Conservation (phyloP, 1,140 invertebrate species). For the Habropoda laboriosa region DNA sequence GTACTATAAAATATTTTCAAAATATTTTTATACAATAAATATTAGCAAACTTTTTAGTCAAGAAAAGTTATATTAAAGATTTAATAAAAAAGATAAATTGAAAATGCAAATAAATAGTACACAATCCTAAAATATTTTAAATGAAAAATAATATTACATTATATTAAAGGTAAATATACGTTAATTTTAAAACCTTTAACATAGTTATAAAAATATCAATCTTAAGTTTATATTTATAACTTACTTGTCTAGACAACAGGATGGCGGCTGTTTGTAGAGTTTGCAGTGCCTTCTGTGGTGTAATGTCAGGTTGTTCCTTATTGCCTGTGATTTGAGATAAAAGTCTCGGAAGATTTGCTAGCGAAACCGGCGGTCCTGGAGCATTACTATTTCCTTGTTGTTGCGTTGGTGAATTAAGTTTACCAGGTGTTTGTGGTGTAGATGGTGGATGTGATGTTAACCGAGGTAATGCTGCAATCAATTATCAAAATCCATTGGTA, state of each 20-base stretch:
- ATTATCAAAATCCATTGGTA: constrained; percentile 13
- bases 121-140: too few species aligned
- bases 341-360: constrained; percentile 81
- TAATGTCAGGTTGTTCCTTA: constrained; percentile 81
- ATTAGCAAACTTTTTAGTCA: too few species aligned
- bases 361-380: constrained; percentile 82
- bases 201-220: neutral
- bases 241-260: constrained; percentile 81
- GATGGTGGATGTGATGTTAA: constrained; percentile 84
- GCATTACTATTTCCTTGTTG: constrained; percentile 81
- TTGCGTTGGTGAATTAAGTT: constrained; percentile 80
- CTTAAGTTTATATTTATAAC: constrained; percentile 24
- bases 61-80: too few species aligned
- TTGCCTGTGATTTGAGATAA: constrained; percentile 82
- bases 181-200: too few species aligned
- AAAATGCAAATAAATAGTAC: too few species aligned
- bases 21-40: too few species aligned
- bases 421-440: constrained; percentile 78
- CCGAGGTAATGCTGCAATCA: constrained; percentile 84
- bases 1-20: too few species aligned
- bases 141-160: too few species aligned
- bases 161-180: too few species aligned
- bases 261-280: constrained; percentile 84
- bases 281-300: constrained; percentile 84
- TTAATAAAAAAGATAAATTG: too few species aligned